Conservation (phyloP, 2,888 invertebrate species). For the Hypercompe scribonia region DNA sequence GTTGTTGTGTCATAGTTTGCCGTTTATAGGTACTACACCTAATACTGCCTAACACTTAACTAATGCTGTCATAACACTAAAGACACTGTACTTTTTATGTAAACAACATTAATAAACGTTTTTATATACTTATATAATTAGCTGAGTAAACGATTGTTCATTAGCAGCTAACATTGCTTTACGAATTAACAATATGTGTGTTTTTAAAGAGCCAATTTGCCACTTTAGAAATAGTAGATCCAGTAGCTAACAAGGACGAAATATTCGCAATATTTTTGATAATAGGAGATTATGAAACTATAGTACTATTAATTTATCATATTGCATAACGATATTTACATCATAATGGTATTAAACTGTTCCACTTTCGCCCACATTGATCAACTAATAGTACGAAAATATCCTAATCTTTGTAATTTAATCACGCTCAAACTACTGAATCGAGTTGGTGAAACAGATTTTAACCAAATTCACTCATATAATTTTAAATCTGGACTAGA, state of each 20-base stretch:
- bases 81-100: not conserved
- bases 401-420: not conserved
- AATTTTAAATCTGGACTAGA: not conserved
- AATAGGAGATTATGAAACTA: conserved; percentile 6
- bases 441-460: not conserved
- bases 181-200: not conserved
- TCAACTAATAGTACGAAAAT: not conserved
- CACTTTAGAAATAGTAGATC: not conserved
- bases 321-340: conserved; percentile 4
- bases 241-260: not conserved
- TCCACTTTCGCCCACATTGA: conserved; percentile 15
- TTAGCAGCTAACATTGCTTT: not conserved
- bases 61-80: not conserved
- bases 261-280: conserved; percentile 9
- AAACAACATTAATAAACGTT: not conserved
- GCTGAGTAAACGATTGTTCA: not conserved
- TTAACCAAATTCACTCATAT: not conserved
- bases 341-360: conserved; percentile 8
- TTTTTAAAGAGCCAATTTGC: not conserved
- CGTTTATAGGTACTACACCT: not conserved
- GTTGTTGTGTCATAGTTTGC: not conserved
- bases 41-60: not conserved
- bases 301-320: conserved; percentile 3
- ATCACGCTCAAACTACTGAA: not conserved
- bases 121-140: not conserved